Evolutionary conservation across 2,888 invertebrate genomes (phyloP), one percentile per base, ranked within the genome.

Genomic region (Idaea biselata): DNA sequence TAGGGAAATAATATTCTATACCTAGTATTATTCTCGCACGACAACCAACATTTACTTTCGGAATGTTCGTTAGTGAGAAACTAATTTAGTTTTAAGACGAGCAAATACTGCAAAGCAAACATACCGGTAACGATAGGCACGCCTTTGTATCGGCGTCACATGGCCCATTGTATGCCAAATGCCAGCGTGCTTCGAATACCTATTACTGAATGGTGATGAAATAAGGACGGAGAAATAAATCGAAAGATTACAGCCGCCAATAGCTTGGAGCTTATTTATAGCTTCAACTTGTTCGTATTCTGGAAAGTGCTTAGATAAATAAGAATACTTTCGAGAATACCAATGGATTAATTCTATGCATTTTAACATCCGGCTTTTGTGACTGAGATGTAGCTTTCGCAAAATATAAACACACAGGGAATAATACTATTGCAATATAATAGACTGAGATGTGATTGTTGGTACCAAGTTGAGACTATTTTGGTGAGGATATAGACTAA

Each of bases 81-180:
- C 66, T 70, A 73, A 70, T 73, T 72, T 69, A 71, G 63, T 73
- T 66, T n/a, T 64, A 62, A 70, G 70, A 72, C 70, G 68, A 73
- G 68, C 70, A 73, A 76, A 76, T 72, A 74, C 69, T 69, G 65
- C 64, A 68, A 65, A 68, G 72, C 70, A 74, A 73, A 75, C 71
- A 68, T 72, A 59, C 61, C 72, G 68, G 65, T 68, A 67, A 60
- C 67, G 68, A 56, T 25, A 66, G 76, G 77, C 72, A 78, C 75
- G 75, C 76, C 72, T 80, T 80, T 79, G 80, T 77, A 72, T 72
- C 72, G 72, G 65, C 66, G 72, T 73, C 68, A 65, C 58, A 60
- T 73, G 75, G 72, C 78, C 68, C 56, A 63, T 63, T 63, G 63
- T 63, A 56, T 71, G 68, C 63, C 66, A 68, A 66, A 68, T 65